Evolutionary conservation across 1,140 invertebrate genomes (phyloP).

Genomic region (Ips typographus): DNA sequence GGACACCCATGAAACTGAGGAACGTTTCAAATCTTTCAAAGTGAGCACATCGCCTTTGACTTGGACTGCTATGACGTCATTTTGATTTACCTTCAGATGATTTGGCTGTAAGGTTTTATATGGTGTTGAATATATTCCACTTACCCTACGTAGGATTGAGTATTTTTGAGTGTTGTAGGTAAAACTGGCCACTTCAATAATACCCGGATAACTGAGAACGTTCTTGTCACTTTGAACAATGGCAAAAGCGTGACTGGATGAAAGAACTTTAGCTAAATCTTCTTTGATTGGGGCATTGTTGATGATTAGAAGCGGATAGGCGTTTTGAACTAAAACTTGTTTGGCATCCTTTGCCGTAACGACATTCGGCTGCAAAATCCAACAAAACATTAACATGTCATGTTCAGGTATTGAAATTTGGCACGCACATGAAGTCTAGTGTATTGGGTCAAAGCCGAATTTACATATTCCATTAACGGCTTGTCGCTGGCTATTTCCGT

Average conservation of each 20-base stretch:
- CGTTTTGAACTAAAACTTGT: slow-evolving; percentile 40
- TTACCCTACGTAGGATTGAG: slow-evolving; percentile 43
- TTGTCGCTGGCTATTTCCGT: slow-evolving; percentile 44
- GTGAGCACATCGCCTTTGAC: slow-evolving; percentile 46
- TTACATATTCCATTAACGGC: slow-evolving; percentile 39
- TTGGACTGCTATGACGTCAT: slow-evolving; percentile 34
- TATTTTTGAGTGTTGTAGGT: slow-evolving; percentile 38
- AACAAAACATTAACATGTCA: no score
- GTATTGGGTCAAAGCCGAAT: slow-evolving; percentile 42
- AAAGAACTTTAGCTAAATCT: slow-evolving; percentile 40
- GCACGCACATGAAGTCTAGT: slow-evolving; percentile 43
- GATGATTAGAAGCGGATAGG: slow-evolving; percentile 44
- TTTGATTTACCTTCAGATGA: slow-evolving; percentile 25
- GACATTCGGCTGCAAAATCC: slow-evolving; percentile 42
- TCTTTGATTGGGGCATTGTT: slow-evolving; percentile 40
- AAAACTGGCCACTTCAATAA: slow-evolving; percentile 41
- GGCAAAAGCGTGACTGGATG: slow-evolving; percentile 42
- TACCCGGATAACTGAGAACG: slow-evolving; percentile 30
- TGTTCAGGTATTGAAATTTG: no score
- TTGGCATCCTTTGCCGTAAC: slow-evolving; percentile 40
- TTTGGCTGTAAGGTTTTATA: slow-evolving; percentile 2
- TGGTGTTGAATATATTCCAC: neutral
- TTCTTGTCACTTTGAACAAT: slow-evolving; percentile 40
- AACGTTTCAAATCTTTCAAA: slow-evolving; percentile 43
- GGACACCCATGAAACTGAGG: slow-evolving; percentile 41